Evolutionary conservation across 2,888 invertebrate genomes (phyloP).

Genomic region (Calameuta pallipes): DNA sequence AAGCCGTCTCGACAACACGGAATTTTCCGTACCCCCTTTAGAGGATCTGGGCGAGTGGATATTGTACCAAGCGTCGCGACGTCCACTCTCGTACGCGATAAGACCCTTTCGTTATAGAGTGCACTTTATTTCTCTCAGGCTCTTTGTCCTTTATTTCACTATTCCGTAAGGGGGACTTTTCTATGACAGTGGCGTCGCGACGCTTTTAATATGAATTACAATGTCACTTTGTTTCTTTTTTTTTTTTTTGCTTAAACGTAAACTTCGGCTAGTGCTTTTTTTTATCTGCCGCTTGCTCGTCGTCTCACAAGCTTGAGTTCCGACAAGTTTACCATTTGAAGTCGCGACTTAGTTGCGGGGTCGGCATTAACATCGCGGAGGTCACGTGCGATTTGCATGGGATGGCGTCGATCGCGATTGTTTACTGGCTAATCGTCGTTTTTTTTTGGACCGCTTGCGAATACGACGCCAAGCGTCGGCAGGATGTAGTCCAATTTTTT

Average conservation of each 20-base stretch:
- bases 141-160: not conserved
- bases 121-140: not conserved
- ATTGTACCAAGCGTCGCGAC: not conserved
- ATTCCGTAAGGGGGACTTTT: not conserved
- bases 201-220: not conserved
- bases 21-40: not conserved
- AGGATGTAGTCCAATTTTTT: not conserved
- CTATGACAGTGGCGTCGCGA: not conserved
- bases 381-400: constrained; percentile 36
- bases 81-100: not conserved
- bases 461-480: not conserved
- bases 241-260: not conserved
- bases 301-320: not conserved
- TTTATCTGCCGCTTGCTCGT: not conserved
- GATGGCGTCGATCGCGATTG: constrained; percentile 20
- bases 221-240: not conserved
- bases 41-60: not conserved
- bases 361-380: constrained; percentile 30
- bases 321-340: not conserved
- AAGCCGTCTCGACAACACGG: not conserved
- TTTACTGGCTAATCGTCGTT: constrained; percentile 10
- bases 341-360: not conserved
- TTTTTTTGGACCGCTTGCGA: not conserved
- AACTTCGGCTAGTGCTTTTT: not conserved
- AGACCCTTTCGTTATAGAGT: not conserved